Conservation (phyloP, 2,113 vertebrate genomes). For the Regulus satrapa region DNA sequence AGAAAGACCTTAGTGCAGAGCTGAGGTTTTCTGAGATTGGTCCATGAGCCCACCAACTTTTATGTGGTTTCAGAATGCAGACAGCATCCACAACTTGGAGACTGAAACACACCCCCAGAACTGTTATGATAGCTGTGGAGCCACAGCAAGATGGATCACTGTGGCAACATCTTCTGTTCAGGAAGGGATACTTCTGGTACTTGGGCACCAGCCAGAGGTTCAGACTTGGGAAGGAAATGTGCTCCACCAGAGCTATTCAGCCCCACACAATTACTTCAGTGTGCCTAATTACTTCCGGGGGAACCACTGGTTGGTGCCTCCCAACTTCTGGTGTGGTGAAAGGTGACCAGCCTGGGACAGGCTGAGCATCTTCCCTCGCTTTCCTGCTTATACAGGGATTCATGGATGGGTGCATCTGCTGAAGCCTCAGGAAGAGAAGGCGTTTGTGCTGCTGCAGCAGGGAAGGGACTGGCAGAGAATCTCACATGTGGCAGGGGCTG, state of each 20-base stretch:
- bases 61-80: slow-evolving; percentile 25
- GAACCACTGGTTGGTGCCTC: not conserved
- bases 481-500: accelerated
- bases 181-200: not conserved
- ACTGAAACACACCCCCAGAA: not conserved
- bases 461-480: not conserved
- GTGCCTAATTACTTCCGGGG: not conserved
- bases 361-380: not conserved
- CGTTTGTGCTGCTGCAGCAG: not conserved
- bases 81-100: not conserved
- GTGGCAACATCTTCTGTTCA: not conserved
- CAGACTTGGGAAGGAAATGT: not conserved
- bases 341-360: not conserved
- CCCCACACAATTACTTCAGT: not conserved
- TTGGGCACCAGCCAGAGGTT: not conserved
- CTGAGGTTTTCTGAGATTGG: not conserved
- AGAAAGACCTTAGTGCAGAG: not conserved
- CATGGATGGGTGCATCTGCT: not conserved
- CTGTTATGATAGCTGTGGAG: not conserved
- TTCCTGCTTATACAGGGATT: not conserved
- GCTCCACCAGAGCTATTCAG: not conserved
- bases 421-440: not conserved
- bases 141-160: not conserved
- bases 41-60: not conserved
- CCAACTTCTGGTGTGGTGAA: not conserved